Evolutionary conservation across 2,797 vertebrate species (phyloP).

Genomic region (Alectoris magna): DNA sequence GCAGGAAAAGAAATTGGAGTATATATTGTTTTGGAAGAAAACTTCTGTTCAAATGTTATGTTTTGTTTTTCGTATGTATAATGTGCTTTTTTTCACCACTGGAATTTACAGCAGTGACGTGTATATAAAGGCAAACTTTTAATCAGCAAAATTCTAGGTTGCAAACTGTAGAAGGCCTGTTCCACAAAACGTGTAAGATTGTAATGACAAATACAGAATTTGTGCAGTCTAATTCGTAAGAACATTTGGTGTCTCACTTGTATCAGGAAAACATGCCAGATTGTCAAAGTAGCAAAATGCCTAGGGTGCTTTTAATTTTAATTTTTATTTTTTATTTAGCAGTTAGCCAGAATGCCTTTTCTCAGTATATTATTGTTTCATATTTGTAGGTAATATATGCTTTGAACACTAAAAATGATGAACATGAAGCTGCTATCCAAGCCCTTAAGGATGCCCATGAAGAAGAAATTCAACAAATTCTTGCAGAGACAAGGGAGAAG

Average conservation of each 20-base stretch:
- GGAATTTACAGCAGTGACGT: neutral
- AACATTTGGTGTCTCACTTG: neutral
- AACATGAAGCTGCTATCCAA: slow-evolving; percentile 95
- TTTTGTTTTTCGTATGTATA: neutral
- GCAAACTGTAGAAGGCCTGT: neutral
- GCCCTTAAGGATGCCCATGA: slow-evolving; percentile 97
- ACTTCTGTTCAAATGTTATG: neutral
- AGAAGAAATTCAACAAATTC: slow-evolving; percentile 98
- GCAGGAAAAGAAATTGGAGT: neutral
- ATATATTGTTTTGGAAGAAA: neutral
- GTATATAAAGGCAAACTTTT: neutral
- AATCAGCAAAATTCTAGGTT: neutral
- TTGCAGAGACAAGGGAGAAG: slow-evolving; percentile 96
- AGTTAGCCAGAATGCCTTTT: neutral
- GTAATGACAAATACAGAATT: neutral
- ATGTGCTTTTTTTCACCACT: neutral
- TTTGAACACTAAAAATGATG: slow-evolving; percentile 98
- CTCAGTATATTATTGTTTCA: neutral
- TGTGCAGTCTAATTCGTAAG: neutral
- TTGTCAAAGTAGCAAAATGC: neutral
- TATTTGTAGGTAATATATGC: slow-evolving; percentile 94
- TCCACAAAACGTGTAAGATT: neutral
- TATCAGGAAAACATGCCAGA: neutral
- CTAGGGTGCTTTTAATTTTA: neutral
- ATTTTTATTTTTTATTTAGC: neutral